phyloP scores from a whole-genome alignment of 2,888 invertebrate species.

The Eupsilia transversa region DNA sequence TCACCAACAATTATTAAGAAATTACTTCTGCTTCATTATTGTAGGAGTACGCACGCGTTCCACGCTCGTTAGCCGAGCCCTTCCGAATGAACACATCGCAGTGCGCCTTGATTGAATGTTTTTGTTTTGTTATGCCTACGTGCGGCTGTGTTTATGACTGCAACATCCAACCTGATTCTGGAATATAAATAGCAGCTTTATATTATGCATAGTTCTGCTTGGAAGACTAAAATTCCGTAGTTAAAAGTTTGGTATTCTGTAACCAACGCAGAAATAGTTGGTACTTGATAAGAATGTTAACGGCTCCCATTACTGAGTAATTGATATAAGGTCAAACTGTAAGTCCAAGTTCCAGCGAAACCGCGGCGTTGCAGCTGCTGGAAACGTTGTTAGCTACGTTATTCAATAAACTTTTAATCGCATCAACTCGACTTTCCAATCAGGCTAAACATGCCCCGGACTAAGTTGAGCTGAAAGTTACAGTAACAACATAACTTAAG shows the following conservation, averaged over 20 bases:
- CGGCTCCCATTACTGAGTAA: conserved; percentile 67
- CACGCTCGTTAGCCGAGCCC: conserved; percentile 74
- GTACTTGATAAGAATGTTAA: conserved; percentile 58
- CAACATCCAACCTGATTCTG: conserved; percentile 38
- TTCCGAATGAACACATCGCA: conserved; percentile 75
- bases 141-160: conserved; percentile 36
- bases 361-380: conserved; percentile 67
- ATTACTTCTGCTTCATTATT: conserved; percentile 86
- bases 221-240: not conserved
- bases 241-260: conserved; percentile 46
- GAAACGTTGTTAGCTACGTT: conserved; percentile 76
- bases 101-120: conserved; percentile 76
- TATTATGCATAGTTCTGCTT: conserved; percentile 13
- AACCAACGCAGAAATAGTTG: conserved; percentile 41
- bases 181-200: conserved; percentile 4
- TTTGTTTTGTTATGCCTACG: conserved; percentile 69
- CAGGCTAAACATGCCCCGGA: conserved; percentile 70
- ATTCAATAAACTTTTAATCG: conserved; percentile 85
- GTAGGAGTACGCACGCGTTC: conserved; percentile 74
- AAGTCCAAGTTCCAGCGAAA: conserved; percentile 71
- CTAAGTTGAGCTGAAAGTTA: conserved; percentile 58
- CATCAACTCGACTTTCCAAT: conserved; percentile 78
- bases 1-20: conserved; percentile 87
- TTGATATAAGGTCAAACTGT: conserved; percentile 71
- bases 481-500: conserved; percentile 61